Evolutionary conservation across 2,113 vertebrate genomes (phyloP).

Genomic region (Microtus pennsylvanicus): DNA sequence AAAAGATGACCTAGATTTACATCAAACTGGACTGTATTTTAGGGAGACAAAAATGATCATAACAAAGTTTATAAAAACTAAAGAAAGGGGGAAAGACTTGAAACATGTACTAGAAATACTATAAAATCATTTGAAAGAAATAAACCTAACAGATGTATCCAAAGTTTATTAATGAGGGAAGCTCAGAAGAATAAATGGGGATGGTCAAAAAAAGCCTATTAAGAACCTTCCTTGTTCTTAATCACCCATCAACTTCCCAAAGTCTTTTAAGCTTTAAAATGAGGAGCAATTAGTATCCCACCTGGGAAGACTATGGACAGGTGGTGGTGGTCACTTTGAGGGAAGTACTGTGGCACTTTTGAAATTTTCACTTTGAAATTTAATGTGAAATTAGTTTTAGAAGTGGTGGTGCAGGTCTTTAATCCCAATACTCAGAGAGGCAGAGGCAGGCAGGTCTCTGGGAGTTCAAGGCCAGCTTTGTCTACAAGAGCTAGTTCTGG

Average conservation of each 20-base stretch:
- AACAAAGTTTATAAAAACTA: neutral
- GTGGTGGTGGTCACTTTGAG: neutral
- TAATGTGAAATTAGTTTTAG: neutral
- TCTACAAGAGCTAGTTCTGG: too few species aligned
- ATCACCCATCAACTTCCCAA: neutral
- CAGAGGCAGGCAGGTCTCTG: too few species aligned
- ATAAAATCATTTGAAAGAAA: neutral
- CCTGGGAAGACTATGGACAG: neutral
- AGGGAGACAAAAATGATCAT: neutral
- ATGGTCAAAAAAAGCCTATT: neutral
- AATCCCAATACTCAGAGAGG: too few species aligned
- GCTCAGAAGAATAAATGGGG: constrained; percentile 39
- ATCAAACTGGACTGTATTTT: neutral
- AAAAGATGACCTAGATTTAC: neutral
- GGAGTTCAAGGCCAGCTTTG: too few species aligned
- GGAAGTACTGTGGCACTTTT: neutral
- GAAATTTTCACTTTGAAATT: neutral
- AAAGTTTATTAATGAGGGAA: neutral
- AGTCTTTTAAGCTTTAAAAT: neutral
- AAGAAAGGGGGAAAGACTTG: neutral
- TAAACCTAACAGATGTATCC: neutral
- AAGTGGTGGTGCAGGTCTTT: neutral
- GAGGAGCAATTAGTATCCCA: neutral
- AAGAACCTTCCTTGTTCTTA: neutral
- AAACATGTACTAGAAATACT: neutral